These are phyloP conservation scores for Ernsta delagoae DNA, from an alignment of 2,888 invertebrate species.

Conservation along the genomic window DNA sequence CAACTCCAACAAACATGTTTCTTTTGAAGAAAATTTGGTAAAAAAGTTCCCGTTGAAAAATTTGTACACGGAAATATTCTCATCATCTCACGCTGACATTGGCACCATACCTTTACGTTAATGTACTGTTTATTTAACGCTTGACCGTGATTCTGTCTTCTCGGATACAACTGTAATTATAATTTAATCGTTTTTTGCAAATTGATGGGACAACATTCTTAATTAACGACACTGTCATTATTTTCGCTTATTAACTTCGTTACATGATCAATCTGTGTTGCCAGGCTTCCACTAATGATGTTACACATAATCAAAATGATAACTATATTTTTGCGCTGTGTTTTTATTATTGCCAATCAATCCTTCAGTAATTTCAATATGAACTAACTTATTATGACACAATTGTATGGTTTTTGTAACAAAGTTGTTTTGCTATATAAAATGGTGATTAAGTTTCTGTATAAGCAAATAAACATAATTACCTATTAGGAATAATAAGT, in stretches of 20 bases:
- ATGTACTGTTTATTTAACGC: conserved; percentile 21
- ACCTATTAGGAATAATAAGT: too few relatives aligned
- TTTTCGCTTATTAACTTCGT: conserved; percentile 7
- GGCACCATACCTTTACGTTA: conserved; percentile 19
- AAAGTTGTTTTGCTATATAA: too few relatives aligned
- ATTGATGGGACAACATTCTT: conserved; percentile 17
- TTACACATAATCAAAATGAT: background rate
- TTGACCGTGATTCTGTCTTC: conserved; percentile 24
- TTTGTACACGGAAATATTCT: background rate
- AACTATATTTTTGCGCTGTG: too few relatives aligned
- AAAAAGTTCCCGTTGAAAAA: background rate
- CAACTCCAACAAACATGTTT: background rate
- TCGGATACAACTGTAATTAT: conserved; percentile 21
- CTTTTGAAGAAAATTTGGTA: background rate
- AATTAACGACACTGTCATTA: conserved; percentile 15
- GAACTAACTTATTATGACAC: too few relatives aligned
- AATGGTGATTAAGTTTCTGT: too few relatives aligned
- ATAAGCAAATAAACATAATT: too few relatives aligned
- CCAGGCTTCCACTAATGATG: background rate
- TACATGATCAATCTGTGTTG: background rate
- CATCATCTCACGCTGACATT: background rate
- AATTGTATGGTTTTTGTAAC: too few relatives aligned
- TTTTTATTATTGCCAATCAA: too few relatives aligned
- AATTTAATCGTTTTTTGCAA: conserved; percentile 21
- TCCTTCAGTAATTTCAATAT: too few relatives aligned